Percentiles rank a stretch among this genome's conserved stretches.
Conservation (phyloP, 2,797 vertebrate species). For the Ara ararauna region DNA sequence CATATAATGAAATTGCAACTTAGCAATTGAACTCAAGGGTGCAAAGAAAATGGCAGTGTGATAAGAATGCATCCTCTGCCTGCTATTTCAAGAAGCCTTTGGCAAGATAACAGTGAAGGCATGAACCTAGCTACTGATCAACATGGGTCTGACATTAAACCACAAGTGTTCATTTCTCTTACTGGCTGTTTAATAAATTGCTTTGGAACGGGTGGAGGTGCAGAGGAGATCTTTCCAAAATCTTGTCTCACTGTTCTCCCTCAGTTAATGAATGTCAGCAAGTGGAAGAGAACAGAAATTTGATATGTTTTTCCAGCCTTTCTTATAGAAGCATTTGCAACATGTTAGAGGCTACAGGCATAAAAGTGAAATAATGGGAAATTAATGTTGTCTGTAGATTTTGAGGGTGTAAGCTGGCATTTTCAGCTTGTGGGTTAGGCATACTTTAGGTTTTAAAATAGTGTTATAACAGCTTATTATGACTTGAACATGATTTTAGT, state of each 20-base stretch:
- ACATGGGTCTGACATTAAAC: neutral
- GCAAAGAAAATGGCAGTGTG: neutral
- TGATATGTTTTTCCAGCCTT: conserved; percentile 61
- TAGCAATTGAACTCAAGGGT: neutral
- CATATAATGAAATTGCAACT: neutral
- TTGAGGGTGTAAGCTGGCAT: conserved; percentile 35
- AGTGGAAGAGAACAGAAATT: conserved; percentile 50
- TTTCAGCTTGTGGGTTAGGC: conserved; percentile 31
- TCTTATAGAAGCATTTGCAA: conserved; percentile 57
- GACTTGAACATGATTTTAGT: conserved; percentile 37
- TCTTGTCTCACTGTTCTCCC: neutral
- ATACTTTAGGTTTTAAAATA: conserved; percentile 53
- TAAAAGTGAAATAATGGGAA: conserved; percentile 40
- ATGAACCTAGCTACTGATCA: conserved; percentile 1
- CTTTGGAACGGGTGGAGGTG: conserved; percentile 8
- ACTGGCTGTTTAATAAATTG: conserved; percentile 35
- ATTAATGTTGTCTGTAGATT: conserved; percentile 45
- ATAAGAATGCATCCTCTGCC: neutral
- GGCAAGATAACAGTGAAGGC: neutral
- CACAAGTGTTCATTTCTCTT: conserved; percentile 26
- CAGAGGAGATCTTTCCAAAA: conserved; percentile 51
- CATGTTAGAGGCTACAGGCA: conserved; percentile 31
- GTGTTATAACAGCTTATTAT: conserved; percentile 34
- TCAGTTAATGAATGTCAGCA: conserved; percentile 69
- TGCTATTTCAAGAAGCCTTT: conserved; percentile 1